Conservation (phyloP, 64 coral and sea anemone species). For the Cladopsammia gracilis region DNA sequence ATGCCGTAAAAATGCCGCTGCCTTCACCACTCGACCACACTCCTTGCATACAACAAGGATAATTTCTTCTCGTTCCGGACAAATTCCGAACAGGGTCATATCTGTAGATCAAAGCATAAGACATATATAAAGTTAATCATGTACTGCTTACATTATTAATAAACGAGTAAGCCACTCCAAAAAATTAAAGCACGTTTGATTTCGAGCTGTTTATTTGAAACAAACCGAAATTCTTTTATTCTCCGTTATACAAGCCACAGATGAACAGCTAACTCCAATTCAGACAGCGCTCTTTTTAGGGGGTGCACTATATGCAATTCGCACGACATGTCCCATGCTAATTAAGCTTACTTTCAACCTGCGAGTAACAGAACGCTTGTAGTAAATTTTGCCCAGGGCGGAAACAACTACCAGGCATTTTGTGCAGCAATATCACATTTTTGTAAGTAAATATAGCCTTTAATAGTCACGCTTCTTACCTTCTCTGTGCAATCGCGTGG, state of each 20-base stretch:
- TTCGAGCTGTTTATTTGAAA: conserved; percentile 19
- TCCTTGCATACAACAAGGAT: conserved; percentile 87
- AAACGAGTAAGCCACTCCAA: conserved; percentile 40
- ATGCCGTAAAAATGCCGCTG: conserved; percentile 84
- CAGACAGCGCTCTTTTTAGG: background rate
- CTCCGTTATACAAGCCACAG: background rate
- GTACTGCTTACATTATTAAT: conserved; percentile 83
- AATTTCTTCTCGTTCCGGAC: conserved; percentile 93
- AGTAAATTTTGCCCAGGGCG: conserved; percentile 32
- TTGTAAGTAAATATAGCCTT: conserved; percentile 33
- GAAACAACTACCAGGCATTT: conserved; percentile 13
- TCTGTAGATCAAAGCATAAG: conserved; percentile 83
- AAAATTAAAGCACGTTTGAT: conserved; percentile 56
- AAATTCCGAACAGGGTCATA: conserved; percentile 94
- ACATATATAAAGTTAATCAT: conserved; percentile 57
- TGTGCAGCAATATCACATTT: conserved; percentile 34
- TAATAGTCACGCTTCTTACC: conserved; percentile 63
- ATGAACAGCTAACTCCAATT: conserved; percentile 20
- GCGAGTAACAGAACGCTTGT: conserved; percentile 23
- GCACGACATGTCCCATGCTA: conserved; percentile 50
- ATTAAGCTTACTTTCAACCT: conserved; percentile 35
- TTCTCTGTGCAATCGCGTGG: conserved; percentile 88
- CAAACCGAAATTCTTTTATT: background rate
- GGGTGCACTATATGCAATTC: conserved; percentile 24
- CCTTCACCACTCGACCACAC: conserved; percentile 87